These are phyloP conservation scores for Holocentrus rufus DNA, from an alignment of 2,797 vertebrate genomes.

Conservation along the genomic window DNA sequence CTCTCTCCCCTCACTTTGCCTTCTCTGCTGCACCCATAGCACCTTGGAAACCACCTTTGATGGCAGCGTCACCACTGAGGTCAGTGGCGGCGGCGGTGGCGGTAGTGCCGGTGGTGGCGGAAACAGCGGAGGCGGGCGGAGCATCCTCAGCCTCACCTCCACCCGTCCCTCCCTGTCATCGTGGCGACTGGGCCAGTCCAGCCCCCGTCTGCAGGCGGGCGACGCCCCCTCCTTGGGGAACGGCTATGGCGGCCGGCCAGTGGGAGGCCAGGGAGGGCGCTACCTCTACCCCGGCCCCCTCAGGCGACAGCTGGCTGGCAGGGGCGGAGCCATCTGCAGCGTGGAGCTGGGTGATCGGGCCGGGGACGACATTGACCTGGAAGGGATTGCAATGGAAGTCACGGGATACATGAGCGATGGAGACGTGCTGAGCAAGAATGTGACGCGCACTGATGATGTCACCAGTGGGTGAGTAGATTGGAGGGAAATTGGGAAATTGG, in stretches of 20 bases:
- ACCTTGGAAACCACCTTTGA: slow-evolving; percentile 96
- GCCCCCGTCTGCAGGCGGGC: slow-evolving; percentile 93
- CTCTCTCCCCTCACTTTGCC: background rate
- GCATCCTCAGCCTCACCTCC: slow-evolving; percentile 92
- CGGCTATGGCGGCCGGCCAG: slow-evolving; percentile 78
- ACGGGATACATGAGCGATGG: slow-evolving; percentile 97
- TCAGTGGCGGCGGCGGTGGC: slow-evolving; percentile 79
- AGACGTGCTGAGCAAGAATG: slow-evolving; percentile 93
- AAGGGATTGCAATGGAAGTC: slow-evolving; percentile 87
- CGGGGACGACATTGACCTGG: slow-evolving; percentile 84
- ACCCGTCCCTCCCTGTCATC: slow-evolving; percentile 92
- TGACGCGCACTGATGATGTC: slow-evolving; percentile 88
- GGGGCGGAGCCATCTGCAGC: slow-evolving; percentile 73
- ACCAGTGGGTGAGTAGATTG: slow-evolving; percentile 89
- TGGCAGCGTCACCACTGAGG: slow-evolving; percentile 90
- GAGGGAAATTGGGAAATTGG: too few relatives aligned
- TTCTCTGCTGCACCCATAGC: slow-evolving; percentile 70
- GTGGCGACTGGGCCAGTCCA: slow-evolving; percentile 94
- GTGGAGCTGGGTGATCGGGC: slow-evolving; percentile 80
- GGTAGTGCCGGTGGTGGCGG: slow-evolving; percentile 15
- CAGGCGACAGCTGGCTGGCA: slow-evolving; percentile 87
- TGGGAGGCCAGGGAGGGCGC: slow-evolving; percentile 82
- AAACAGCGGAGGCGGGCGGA: slow-evolving; percentile 77
- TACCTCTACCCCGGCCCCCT: slow-evolving; percentile 89
- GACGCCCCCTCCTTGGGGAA: slow-evolving; percentile 89